These are phyloP conservation scores for Theristus sp. DNA, from an alignment of 2,888 invertebrate genomes.

Conservation along the genomic window DNA sequence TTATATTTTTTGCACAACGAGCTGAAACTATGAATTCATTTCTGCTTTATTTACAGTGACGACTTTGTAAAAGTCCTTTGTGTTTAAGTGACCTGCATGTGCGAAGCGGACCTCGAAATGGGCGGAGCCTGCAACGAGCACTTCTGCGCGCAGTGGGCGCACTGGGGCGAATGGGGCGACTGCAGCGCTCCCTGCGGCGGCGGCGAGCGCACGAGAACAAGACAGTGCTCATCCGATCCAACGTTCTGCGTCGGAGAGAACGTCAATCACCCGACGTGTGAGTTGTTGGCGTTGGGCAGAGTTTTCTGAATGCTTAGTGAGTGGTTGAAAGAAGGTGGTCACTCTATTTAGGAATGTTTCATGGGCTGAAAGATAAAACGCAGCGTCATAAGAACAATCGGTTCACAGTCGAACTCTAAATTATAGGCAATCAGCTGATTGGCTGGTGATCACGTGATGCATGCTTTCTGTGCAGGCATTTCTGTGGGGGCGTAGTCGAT, in stretches of 20 bases:
- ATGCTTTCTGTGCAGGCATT: too few relatives aligned
- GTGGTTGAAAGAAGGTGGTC: too few relatives aligned
- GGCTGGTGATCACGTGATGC: too few relatives aligned
- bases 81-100: neutral
- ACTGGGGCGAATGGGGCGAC: neutral
- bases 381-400: too few relatives aligned
- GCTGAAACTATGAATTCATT: too few relatives aligned
- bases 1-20: too few relatives aligned
- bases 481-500: too few relatives aligned
- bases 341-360: too few relatives aligned
- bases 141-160: neutral
- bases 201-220: neutral
- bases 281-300: neutral
- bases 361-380: too few relatives aligned
- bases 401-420: too few relatives aligned
- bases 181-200: neutral
- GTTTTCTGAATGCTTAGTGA: too few relatives aligned
- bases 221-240: neutral
- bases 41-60: conserved; percentile 41
- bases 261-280: neutral
- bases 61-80: neutral
- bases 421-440: too few relatives aligned
- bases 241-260: neutral
- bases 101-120: neutral
- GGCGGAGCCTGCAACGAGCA: neutral